Evolutionary conservation across 2,888 invertebrate species (phyloP).

Genomic region (Bibio marci): DNA sequence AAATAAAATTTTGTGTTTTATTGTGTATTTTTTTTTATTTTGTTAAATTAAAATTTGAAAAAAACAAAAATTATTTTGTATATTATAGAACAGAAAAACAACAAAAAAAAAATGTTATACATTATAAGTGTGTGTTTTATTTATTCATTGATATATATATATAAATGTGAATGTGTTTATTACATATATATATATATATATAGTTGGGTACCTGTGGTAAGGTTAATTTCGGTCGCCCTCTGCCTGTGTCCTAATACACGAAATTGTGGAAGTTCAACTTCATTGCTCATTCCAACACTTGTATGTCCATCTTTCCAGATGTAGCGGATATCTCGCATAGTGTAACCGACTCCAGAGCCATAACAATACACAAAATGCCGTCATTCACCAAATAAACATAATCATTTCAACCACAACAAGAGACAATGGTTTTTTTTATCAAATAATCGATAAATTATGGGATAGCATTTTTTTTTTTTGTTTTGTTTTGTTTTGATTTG

Average conservation of each 20-base stretch:
- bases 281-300: slow-evolving; percentile 89
- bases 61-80: no score
- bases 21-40: no score
- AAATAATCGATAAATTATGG: slow-evolving; percentile 4
- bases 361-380: slow-evolving; percentile 19
- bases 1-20: no score
- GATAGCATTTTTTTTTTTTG: slow-evolving; percentile 1
- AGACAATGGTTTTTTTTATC: slow-evolving; percentile 7
- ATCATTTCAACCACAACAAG: slow-evolving; percentile 7
- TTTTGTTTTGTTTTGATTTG: slow-evolving; percentile 5
- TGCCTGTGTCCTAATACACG: slow-evolving; percentile 91
- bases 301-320: slow-evolving; percentile 85
- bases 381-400: slow-evolving; percentile 19
- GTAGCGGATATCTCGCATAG: slow-evolving; percentile 94
- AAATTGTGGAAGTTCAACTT: slow-evolving; percentile 94
- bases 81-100: no score
- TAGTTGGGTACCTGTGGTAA: slow-evolving; percentile 76
- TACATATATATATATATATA: background rate
- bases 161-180: background rate
- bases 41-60: no score
- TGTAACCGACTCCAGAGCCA: slow-evolving; percentile 70
- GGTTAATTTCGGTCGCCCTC: slow-evolving; percentile 83
- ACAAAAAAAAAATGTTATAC: no score
- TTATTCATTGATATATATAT: background rate
- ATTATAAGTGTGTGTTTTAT: no score